Base-by-base conservation (phyloP, 2,888 invertebrate genomes). In the Hirudinaria manillensis region DNA sequence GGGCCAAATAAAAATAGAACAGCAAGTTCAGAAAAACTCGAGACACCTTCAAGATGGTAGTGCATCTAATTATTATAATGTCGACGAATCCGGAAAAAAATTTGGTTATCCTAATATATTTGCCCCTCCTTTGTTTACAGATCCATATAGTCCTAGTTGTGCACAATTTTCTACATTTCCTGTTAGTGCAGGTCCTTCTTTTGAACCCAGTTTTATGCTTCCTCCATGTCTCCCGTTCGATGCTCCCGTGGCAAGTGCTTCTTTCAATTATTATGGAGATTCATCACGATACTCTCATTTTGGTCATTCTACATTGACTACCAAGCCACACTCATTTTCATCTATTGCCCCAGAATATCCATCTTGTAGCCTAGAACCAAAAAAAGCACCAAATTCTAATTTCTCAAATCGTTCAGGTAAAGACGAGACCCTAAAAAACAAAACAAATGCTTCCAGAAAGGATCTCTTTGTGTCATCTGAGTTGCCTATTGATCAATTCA, bases 161-260 rank as follows among this genome's bases (percentile, higher is more conserved):
- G 55, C 73, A 24, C 73, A 73, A 38, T 73, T 73, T 56, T 73
- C 73, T 29, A 73, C 73, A 21, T 73, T 73, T 65, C 73, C 73
- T 19, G 68, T 68, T 32, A 68, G 36, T 16, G 73, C 34, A 2
- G 73, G 73, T 27, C 27, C 73, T 36, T 56, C 73, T 27, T 73
- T 73, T 29, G 73, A 73, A 24, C 61, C 73, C 36, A n/a, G 65
- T 34, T 73, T 73, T 55, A 65, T 73, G 73, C 73, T 73, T 32
- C 73, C 73, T n/a, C 73, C 55, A 24, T 73, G 73, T 65, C 61
- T 73, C n/a, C 56, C 73, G 21, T 73, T 73, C 24, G 73, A 73
- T 27, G 55, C 65, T 24, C 34, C 73, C 3, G 36, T 38, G 19
- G 65, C 73, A 0, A 53, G 55, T 55, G 65, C 55, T 24, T 34